phyloP scores from a whole-genome alignment of 2,888 invertebrate genomes.

The Drosophila suboccidentalis region DNA sequence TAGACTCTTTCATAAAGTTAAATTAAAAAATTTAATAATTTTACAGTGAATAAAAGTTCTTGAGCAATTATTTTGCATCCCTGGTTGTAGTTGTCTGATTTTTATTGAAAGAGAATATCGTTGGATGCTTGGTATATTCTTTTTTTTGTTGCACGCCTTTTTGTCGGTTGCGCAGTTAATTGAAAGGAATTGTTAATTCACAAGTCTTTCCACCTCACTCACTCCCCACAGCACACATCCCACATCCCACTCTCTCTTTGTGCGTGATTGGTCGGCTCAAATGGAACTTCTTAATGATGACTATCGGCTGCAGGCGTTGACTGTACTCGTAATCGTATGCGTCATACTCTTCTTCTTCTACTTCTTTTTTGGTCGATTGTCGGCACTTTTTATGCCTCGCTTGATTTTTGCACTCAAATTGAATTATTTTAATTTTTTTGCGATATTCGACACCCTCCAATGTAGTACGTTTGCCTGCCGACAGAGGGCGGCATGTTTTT shows the following conservation, averaged over 20 bases:
- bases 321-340: constrained; percentile 9
- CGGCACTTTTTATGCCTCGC: constrained; percentile 20
- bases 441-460: constrained; percentile 19
- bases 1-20: too few species aligned
- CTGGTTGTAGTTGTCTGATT: constrained; percentile 56
- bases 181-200: constrained; percentile 79
- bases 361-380: constrained; percentile 7
- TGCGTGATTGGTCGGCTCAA: constrained; percentile 70
- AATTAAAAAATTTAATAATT: background rate
- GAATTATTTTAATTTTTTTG: constrained; percentile 38
- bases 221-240: too few species aligned
- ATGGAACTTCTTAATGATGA: constrained; percentile 57
- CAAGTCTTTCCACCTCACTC: constrained; percentile 29
- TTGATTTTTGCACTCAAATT: constrained; percentile 37
- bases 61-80: constrained; percentile 20
- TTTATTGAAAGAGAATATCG: constrained; percentile 79
- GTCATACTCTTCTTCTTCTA: background rate
- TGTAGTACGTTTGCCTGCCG: constrained; percentile 12
- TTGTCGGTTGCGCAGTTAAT: constrained; percentile 75
- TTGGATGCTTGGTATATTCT: constrained; percentile 35
- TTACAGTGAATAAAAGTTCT: background rate
- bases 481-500: constrained; percentile 30
- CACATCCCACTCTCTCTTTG: constrained; percentile 29
- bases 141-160: constrained; percentile 47
- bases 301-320: constrained; percentile 40